Evolutionary conservation across 1,140 invertebrate species (phyloP).

Genomic region (Drosophila seguyi): DNA sequence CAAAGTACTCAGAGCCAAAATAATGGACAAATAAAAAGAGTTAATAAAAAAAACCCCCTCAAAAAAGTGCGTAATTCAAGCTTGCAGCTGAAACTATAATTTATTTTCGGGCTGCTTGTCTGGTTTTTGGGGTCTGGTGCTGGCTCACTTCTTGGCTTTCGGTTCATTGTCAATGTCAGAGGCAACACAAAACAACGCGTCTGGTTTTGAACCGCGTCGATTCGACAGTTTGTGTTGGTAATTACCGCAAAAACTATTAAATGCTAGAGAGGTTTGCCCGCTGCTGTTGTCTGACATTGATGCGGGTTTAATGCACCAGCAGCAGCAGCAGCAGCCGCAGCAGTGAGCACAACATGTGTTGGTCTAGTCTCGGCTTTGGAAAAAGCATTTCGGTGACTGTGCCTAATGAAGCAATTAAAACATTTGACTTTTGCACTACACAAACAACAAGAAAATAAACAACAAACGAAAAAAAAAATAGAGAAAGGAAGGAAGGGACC

Average conservation of each 20-base stretch:
- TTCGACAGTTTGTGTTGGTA: constrained; percentile 70
- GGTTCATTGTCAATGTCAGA: constrained; percentile 80
- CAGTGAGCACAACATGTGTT: constrained; percentile 34
- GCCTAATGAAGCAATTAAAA: constrained; percentile 68
- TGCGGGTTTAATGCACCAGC: constrained; percentile 74
- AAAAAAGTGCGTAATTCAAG: constrained; percentile 65
- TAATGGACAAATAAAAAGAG: constrained; percentile 3
- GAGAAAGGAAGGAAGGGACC: constrained; percentile 25
- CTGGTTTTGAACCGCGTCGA: constrained; percentile 58
- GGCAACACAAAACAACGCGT: constrained; percentile 26
- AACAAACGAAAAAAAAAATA: constrained; percentile 10
- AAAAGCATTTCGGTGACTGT: constrained; percentile 39
- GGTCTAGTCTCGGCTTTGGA: constrained; percentile 24
- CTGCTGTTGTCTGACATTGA: constrained; percentile 64
- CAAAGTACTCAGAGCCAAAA: constrained; percentile 22
- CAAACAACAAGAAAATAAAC: background rate
- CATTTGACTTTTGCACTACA: constrained; percentile 46
- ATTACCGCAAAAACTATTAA: constrained; percentile 53
- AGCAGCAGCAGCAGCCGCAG: constrained; percentile 19
- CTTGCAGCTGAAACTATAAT: constrained; percentile 52
- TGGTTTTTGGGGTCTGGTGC: constrained; percentile 25
- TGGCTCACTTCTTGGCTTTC: constrained; percentile 29
- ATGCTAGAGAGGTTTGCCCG: constrained; percentile 31
- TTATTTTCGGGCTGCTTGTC: constrained; percentile 29
- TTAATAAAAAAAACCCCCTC: background rate